Evolutionary conservation across 2,797 vertebrate genomes (phyloP), one percentile per base, ranked within the genome.

Genomic region (Hipposideros larvatus): DNA sequence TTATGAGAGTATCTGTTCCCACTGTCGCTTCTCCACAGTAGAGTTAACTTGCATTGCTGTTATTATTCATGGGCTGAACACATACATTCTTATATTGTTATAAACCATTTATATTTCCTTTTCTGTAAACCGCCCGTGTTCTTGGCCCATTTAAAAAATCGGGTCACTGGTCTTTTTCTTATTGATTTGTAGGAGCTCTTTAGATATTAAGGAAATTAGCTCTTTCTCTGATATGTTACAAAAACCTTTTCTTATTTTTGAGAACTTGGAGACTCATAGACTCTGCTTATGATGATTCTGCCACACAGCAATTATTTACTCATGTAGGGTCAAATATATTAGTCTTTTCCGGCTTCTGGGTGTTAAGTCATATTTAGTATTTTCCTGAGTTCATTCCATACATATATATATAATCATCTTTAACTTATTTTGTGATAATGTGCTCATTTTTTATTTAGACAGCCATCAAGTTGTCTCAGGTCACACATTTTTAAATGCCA

Each of bases 81-180:
- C 16, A 1, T 31, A 18, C 16, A 1, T 31, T 95, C 80, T 77
- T n/a, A 28, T 16, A 19, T 48, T 16, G 41, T 53, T 75, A 63
- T 80, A 59, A 93, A 68, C n/a, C 51, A 48, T 61, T 46, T 83
- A n/a, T 48, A 48, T 37, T 82, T 94, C 65, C 55, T 80, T 92
- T 90, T 59, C 41, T 21, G 34, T 61, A 59, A 88, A 59, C 57
- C 16, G 9, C 48, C 31, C 41, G 7, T 28, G 46, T 73, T 73
- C 46, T 18, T 21, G 78, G 75, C 37, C 26, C 51, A 68, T 13
- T 89, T 63, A n/a, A 63, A 94, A 89, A 88, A 41, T 21, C 65
- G 16, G 11, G 16, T 70, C 48, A 26, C 84, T 53, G 8, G 8
- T 31, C 37, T 90, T 94, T 86, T 87, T 68, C 63, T 84, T 48